phyloP scores from a whole-genome alignment of 2,888 invertebrate genomes.

The Acleris cristana region DNA sequence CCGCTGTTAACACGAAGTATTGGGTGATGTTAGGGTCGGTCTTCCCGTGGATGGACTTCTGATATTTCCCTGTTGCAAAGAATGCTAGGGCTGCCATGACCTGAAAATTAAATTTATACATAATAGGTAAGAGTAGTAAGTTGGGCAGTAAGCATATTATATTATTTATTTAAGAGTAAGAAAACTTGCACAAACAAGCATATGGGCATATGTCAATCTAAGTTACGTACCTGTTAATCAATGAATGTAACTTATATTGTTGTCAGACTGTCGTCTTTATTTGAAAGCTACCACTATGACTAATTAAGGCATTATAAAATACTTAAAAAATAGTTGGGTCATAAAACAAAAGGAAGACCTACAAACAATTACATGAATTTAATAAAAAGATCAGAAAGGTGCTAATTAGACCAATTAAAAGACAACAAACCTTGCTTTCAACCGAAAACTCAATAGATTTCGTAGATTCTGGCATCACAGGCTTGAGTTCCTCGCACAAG shows the following conservation, averaged over 20 bases:
- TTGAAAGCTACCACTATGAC: too few relatives aligned
- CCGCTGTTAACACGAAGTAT: conserved; percentile 71
- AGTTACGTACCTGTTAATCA: too few relatives aligned
- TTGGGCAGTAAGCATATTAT: too few relatives aligned
- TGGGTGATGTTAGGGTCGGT: conserved; percentile 70
- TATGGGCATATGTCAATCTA: too few relatives aligned
- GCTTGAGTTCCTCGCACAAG: conserved; percentile 68
- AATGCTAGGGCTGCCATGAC: conserved; percentile 73
- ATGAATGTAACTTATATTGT: too few relatives aligned
- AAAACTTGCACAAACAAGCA: too few relatives aligned
- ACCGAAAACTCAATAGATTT: conserved; percentile 75
- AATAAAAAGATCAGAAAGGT: neutral
- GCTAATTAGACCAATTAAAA: neutral
- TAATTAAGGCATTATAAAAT: too few relatives aligned
- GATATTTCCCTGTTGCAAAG: conserved; percentile 73
- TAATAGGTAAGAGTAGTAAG: too few relatives aligned
- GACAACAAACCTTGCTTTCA: conserved; percentile 62
- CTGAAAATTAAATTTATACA: conserved; percentile 47
- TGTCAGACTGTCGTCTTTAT: too few relatives aligned
- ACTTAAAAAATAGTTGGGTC: too few relatives aligned
- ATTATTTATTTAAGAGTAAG: too few relatives aligned
- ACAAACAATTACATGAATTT: neutral
- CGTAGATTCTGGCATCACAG: conserved; percentile 73
- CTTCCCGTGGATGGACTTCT: conserved; percentile 69
- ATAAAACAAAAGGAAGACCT: neutral